Percentiles rank a stretch among this genome's conserved stretches.
These are phyloP conservation scores for Atherix ibis DNA, from an alignment of 2,888 invertebrate genomes.

Conservation along the genomic window DNA sequence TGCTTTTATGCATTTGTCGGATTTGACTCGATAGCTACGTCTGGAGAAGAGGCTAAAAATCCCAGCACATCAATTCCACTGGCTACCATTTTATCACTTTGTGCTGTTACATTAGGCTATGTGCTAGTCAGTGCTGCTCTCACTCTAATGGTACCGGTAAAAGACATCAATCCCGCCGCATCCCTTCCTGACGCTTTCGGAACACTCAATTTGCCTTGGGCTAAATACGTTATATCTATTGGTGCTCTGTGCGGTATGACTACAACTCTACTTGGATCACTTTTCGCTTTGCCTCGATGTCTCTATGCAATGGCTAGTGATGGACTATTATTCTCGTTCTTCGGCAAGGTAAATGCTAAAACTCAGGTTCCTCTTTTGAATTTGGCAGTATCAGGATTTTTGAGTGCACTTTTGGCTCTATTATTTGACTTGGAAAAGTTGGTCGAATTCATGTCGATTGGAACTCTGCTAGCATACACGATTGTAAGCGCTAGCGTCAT, in stretches of 20 bases:
- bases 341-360: constrained; percentile 58
- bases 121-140: constrained; percentile 67
- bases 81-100: constrained; percentile 68
- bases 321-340: constrained; percentile 65
- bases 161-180: constrained; percentile 55
- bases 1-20: constrained; percentile 88
- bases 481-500: constrained; percentile 85
- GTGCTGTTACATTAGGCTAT: constrained; percentile 63
- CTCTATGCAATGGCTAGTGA: constrained; percentile 86
- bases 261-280: constrained; percentile 68
- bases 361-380: constrained; percentile 70
- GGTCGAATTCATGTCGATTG: constrained; percentile 91
- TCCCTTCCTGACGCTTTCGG: constrained; percentile 69
- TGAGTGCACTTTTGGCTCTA: constrained; percentile 63
- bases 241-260: constrained; percentile 90
- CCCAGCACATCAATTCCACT: constrained; percentile 66
- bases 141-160: constrained; percentile 66
- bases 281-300: constrained; percentile 72
- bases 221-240: constrained; percentile 65
- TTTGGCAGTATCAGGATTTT: constrained; percentile 57
- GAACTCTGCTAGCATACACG: constrained; percentile 74
- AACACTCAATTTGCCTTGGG: constrained; percentile 60
- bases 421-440: constrained; percentile 77
- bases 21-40: constrained; percentile 81
- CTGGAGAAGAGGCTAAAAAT: constrained; percentile 72